Base-by-base conservation (phyloP, 2,113 vertebrate genomes). In the Proterorhinus semilunaris region DNA sequence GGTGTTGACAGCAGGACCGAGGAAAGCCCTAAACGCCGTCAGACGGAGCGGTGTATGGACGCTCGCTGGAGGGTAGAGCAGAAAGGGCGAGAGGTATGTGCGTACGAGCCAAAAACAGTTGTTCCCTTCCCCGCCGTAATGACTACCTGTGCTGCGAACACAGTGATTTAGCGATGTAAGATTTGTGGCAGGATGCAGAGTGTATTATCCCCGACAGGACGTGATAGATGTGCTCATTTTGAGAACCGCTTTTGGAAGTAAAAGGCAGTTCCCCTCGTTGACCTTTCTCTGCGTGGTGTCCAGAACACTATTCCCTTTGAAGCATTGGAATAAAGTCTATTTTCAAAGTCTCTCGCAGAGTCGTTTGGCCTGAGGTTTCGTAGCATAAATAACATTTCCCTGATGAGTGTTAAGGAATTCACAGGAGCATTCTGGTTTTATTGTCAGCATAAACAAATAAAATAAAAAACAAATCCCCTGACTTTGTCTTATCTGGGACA, bases 101-200 rank as follows among this genome's bases (percentile, higher is more conserved):
- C 78, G 67, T 81, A 76, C 53, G 74, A 87, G 85, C 83, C 81
- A 82, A 90, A 90, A 94, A 90, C 79, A 91, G 88, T 93, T 94
- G 86, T 86, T 90, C 52, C 79, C 90, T 49, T 36, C 77, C 90
- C 85, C 15, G 9, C 80, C 64, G 69, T 93, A 94, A 94, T 94
- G 83, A 86, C 84, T 92, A 92, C 79, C 77, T 89, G 81, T 83
- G 80, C 11, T 53, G 48, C 72, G 3, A 54, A 71, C 65, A 58
- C 53, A 2, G 69, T 88, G 79, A 88, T 94, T 95, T 95, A 92
- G 58, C 13, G 82, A 79, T 43, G 11, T 68, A 42, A 63, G 61
- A 72, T 82, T 55, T 83, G 72, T 77, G 70, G 82, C 65, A 50
- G 65, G 57, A 68, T 78, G 77, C 36, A 55, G 71, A 48, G 65